Base-by-base conservation (phyloP, 92 coral and sea anemone species). In the Phymanthus crucifer region DNA sequence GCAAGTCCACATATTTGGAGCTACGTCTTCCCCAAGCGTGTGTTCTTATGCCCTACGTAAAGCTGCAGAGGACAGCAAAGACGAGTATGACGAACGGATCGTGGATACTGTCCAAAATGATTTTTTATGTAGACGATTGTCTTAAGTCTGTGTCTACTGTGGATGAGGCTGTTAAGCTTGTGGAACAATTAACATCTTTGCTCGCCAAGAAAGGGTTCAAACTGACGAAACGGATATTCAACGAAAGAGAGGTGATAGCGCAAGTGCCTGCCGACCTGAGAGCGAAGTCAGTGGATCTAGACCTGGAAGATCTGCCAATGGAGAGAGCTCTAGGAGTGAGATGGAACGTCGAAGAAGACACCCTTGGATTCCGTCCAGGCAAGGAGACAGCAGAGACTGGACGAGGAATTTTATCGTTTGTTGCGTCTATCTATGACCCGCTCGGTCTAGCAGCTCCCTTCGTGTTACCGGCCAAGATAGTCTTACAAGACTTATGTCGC, bases 381-480 rank as follows among this genome's bases (percentile, higher is more conserved):
- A 70, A 85, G 35, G 56, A 56, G 19, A 52, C 61, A 24, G 35
- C 37, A 13, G 56, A 74, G 36, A 85, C 81, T 9, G 80, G 89
- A 75, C 32, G 89, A 61, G 83, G 78, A 12, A 86, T 81, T 57
- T 70, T 86, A 56, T 80, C 90, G 36, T 75, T 80, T 9, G 69
- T 81, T 26, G 76, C 77, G 40, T 54, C 82, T 67, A 38, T 84
- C 38, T 78, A 84, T 64, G 84, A 84, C 58, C 88, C 88, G 12
- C 79, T 78, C 21, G 88, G 90, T 9, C 31, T 81, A 36, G 83
- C 86, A 33, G 75, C 86, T 10, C 86, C 90, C 27, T 65, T 86
- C 3, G 50, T 86, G n/a, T 78, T 85, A 40, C 79, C 73, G 8
- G 90, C 79, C 34, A 85, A 68, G 54, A 70, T 50, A 34, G 67